Base-by-base conservation (phyloP, 64 coral and sea anemone genomes). In the Porites australiensis region DNA sequence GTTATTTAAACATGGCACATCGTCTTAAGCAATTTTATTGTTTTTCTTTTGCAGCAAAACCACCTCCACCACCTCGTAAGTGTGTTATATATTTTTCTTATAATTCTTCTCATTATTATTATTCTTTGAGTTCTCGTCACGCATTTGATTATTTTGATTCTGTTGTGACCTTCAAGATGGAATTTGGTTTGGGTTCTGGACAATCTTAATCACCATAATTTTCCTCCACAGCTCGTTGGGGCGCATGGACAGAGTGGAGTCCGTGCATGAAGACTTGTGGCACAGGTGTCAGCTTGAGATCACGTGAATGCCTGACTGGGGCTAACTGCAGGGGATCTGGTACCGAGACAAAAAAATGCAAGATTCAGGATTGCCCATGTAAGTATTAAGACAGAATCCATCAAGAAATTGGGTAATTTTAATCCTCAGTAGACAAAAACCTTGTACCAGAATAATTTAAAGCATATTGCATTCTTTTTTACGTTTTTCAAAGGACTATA, bases 291-390 rank as follows among this genome's bases (percentile, higher is more conserved):
- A 92, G 91, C 23, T 64, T 96, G 21, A 90, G 98, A 15, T 88
- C 88, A 94, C 87, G 98, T 62, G 68, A 93, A 75, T 99, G 98
- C 62, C 78, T 99, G 18, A 99, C 94, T 27, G 98, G 98, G 0
- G 92, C 92, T 6, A 95, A 99, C 75, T 99, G 98, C 48, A 91
- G 91, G 64, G 98, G 98, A 58, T 43, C 94, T 53, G 75, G 82
- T 52, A 94, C 76, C 49, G 94, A 94, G 54, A 90, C 90, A 74
- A 86, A 22, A 14, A 88, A 82, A 43, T 99, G 98, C 84, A 96
- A 96, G 89, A 75, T 96, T 18, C 98, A 99, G 77, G 92, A 99
- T 82, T 99, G 98, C 48, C 98, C 98, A 88, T 86, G 98, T 99
- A 91, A 70, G 77, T 79, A 11, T 59, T 37, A 37, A 37, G 27